These are phyloP conservation scores for Paratrypauchen microcephalus DNA, from an alignment of 2,797 vertebrate species.

Conservation along the genomic window DNA sequence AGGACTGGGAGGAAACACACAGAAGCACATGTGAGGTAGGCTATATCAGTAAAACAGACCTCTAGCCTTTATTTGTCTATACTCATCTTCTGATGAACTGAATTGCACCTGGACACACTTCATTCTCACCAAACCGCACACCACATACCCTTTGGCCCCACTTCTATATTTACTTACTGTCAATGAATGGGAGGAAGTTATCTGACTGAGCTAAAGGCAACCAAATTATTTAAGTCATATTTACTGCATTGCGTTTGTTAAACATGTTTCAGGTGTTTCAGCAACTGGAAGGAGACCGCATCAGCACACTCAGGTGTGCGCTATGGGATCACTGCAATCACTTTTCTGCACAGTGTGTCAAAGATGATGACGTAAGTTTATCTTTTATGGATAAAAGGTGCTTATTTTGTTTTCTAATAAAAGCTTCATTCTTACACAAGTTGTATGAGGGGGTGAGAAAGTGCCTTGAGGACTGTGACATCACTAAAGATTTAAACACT, in stretches of 20 bases:
- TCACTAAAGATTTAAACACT: conserved; percentile 80
- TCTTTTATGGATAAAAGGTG: not conserved
- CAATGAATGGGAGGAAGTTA: conserved; percentile 10
- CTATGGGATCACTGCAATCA: conserved; percentile 94
- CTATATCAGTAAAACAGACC: not conserved
- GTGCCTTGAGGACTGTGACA: conserved; percentile 82
- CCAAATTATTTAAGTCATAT: not conserved
- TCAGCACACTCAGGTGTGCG: conserved; percentile 82
- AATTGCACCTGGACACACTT: not conserved
- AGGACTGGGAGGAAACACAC: conserved; percentile 89
- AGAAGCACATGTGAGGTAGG: conserved; percentile 87
- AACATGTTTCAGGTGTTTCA: conserved; percentile 83
- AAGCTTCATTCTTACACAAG: conserved; percentile 62
- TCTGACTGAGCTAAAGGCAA: conserved; percentile 2
- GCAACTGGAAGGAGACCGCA: conserved; percentile 86
- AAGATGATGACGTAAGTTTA: conserved; percentile 84
- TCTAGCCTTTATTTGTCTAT: not conserved
- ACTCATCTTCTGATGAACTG: not conserved
- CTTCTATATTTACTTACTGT: not conserved
- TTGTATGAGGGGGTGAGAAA: conserved; percentile 86
- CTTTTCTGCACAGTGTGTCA: conserved; percentile 88
- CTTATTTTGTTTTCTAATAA: not conserved
- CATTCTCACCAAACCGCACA: conserved; percentile 9
- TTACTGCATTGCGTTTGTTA: not conserved
- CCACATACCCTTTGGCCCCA: conserved; percentile 12